Conservation (phyloP, 2,888 invertebrate genomes). For the Micoletzkya japonica region DNA sequence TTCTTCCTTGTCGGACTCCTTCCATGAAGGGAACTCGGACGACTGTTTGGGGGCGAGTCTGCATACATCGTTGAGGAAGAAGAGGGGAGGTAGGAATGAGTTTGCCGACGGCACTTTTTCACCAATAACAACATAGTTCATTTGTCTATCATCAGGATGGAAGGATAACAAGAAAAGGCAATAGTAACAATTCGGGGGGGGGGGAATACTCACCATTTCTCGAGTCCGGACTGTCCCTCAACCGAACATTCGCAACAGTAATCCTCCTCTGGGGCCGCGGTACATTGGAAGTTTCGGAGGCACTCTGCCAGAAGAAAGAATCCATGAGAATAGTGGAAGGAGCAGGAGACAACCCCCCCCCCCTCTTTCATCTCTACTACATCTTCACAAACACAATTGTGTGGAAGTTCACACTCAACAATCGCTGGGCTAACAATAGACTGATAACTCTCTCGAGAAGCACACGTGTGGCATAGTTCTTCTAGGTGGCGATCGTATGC, state of each 20-base stretch:
- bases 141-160: not conserved
- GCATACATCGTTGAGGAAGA: not conserved
- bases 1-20: conserved; percentile 12
- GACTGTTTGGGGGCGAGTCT: conserved; percentile 10
- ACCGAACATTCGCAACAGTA: conserved; percentile 3
- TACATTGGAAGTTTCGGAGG: conserved; percentile 5
- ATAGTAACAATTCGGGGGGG: too few relatives aligned
- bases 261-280: conserved; percentile 13
- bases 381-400: too few relatives aligned
- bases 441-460: too few relatives aligned
- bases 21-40: conserved; percentile 16
- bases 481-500: too few relatives aligned
- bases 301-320: conserved; percentile 17
- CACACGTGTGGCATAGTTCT: too few relatives aligned
- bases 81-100: not conserved
- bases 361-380: too few relatives aligned
- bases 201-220: not conserved
- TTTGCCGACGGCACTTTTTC: not conserved
- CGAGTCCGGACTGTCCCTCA: not conserved
- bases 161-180: not conserved
- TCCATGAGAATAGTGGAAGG: not conserved
- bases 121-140: not conserved
- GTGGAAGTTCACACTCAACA: too few relatives aligned
- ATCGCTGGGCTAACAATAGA: too few relatives aligned
- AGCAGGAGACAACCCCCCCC: not conserved